Percentiles rank a stretch among this genome's conserved stretches.
These are phyloP conservation scores for Eupeodes latifasciatus DNA, from an alignment of 2,888 invertebrate species.

Conservation along the genomic window DNA sequence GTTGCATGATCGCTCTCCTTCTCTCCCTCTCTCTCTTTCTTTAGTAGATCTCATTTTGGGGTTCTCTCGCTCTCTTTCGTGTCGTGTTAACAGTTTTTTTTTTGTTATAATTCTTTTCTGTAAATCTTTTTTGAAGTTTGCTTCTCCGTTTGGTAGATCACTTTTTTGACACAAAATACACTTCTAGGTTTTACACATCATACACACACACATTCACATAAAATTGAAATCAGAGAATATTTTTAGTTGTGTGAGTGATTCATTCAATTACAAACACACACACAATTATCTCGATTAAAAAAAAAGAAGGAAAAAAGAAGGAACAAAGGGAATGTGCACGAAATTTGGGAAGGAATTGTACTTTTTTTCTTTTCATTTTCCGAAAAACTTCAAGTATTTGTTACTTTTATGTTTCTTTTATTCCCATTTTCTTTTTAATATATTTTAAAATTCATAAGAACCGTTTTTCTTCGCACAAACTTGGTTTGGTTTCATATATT, in stretches of 20 bases:
- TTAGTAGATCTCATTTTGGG: neutral
- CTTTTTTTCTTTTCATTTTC: slow-evolving; percentile 21
- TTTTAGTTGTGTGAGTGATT: slow-evolving; percentile 41
- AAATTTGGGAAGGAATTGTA: slow-evolving; percentile 66
- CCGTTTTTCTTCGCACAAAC: slow-evolving; percentile 30
- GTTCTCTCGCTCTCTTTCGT: slow-evolving; percentile 46
- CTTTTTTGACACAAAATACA: slow-evolving; percentile 67
- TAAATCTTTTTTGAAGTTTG: slow-evolving; percentile 64
- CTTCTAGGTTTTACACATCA: slow-evolving; percentile 37
- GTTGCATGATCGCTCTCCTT: slow-evolving; percentile 60
- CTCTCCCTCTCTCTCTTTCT: slow-evolving; percentile 40
- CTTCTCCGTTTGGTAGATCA: slow-evolving; percentile 60
- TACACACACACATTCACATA: slow-evolving; percentile 21
- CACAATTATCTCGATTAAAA: slow-evolving; percentile 66
- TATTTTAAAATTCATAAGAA: slow-evolving; percentile 2
- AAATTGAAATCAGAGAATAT: slow-evolving; percentile 55
- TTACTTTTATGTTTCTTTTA: slow-evolving; percentile 5
- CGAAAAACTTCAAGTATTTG: neutral
- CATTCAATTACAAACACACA: slow-evolving; percentile 31
- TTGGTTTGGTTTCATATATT: slow-evolving; percentile 30
- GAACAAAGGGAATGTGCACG: slow-evolving; percentile 71
- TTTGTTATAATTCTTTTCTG: neutral
- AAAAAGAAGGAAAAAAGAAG: slow-evolving; percentile 61
- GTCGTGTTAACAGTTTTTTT: slow-evolving; percentile 33
- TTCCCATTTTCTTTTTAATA: slow-evolving; percentile 1